Conservation (phyloP, 2,888 invertebrate genomes). For the Drosophila nr. perissopoda region DNA sequence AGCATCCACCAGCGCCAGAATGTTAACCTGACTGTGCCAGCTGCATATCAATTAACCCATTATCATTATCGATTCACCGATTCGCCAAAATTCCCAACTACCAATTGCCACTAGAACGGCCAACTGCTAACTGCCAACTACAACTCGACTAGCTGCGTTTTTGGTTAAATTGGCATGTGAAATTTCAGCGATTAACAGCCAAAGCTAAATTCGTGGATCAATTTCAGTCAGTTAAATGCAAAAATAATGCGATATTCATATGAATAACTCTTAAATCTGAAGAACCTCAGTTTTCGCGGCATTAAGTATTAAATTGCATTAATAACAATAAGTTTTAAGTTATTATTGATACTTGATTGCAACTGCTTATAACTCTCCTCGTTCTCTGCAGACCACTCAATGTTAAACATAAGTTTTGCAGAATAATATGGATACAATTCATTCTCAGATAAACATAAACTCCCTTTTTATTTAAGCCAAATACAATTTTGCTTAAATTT, state of each 20-base stretch:
- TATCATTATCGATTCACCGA: conserved; percentile 41
- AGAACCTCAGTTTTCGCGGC: accelerated
- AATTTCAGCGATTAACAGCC: conserved; percentile 31
- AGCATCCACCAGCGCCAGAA: conserved; percentile 5
- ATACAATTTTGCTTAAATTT: not conserved
- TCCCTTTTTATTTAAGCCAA: not conserved
- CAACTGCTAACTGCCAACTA: not conserved
- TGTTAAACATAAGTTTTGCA: not conserved
- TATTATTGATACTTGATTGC: not conserved
- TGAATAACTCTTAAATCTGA: not conserved
- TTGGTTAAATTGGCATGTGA: conserved; percentile 26
- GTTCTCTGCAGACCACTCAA: not conserved
- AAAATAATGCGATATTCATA: not conserved
- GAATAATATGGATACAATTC: not conserved
- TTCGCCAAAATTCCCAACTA: conserved; percentile 14
- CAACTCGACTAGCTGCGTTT: conserved; percentile 19
- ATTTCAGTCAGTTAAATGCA: not conserved
- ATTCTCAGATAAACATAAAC: not conserved
- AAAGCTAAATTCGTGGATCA: conserved; percentile 15
- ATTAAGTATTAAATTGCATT: not conserved
- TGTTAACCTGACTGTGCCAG: conserved; percentile 19
- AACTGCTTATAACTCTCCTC: not conserved
- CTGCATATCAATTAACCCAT: conserved; percentile 52
- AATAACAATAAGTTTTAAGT: no score
- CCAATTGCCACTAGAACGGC: not conserved